These are phyloP conservation scores for Hippocampus mohnikei DNA, from an alignment of 2,113 vertebrate species.

Conservation along the genomic window DNA sequence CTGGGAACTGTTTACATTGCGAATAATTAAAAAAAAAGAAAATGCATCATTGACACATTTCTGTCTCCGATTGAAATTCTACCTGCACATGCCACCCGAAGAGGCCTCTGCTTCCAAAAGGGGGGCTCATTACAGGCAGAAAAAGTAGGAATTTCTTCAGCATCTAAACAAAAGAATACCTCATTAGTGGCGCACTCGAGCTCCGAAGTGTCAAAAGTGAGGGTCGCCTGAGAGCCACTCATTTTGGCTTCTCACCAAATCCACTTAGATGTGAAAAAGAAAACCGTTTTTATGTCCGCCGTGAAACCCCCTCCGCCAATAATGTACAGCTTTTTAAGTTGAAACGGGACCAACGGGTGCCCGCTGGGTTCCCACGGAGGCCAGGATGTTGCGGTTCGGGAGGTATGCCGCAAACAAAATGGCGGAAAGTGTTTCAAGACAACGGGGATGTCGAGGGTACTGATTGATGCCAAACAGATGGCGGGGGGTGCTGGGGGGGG, in stretches of 20 bases:
- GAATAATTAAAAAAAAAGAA: not conserved
- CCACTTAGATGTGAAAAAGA: not conserved
- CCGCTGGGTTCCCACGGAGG: slow-evolving; percentile 16
- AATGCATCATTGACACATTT: not conserved
- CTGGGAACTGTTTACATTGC: not conserved
- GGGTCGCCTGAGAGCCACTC: not conserved
- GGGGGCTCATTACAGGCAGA: not conserved
- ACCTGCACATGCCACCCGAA: not conserved
- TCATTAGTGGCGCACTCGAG: not conserved
- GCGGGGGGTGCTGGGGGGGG: no score
- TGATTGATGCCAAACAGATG: slow-evolving; percentile 60
- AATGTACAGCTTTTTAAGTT: not conserved
- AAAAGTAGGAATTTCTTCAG: not conserved
- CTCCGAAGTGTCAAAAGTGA: not conserved
- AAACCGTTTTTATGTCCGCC: not conserved
- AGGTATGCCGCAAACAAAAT: slow-evolving; percentile 48
- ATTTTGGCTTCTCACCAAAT: not conserved
- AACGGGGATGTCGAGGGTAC: slow-evolving; percentile 29
- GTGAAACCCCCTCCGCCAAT: not conserved
- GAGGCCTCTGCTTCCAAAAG: not conserved
- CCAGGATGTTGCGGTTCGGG: slow-evolving; percentile 37
- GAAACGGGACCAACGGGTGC: not conserved
- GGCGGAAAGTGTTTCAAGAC: slow-evolving; percentile 55
- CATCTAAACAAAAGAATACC: not conserved
- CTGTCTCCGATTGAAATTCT: not conserved